Conservation (phyloP, 2,797 vertebrate genomes). For the Paedocypris micromegethes region DNA sequence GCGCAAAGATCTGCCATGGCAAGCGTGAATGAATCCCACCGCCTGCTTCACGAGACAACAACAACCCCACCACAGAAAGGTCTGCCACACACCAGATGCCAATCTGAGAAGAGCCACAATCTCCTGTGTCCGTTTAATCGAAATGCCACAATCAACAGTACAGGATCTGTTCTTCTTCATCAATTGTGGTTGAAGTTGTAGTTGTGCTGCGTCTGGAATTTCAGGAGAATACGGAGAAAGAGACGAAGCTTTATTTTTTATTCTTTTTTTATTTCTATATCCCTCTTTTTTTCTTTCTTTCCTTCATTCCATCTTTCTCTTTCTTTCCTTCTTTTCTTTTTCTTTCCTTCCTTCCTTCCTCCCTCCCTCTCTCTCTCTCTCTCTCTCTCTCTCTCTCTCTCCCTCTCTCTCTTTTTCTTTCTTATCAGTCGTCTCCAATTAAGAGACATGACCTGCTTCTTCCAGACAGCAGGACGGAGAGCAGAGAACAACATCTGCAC, state of each 20-base stretch:
- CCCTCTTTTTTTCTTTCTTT: no score
- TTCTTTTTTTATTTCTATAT: no score
- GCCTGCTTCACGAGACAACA: constrained; percentile 9
- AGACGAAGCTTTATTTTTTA: no score
- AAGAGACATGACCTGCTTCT: constrained; percentile 29
- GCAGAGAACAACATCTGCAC: constrained; percentile 11
- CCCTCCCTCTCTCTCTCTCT: no score
- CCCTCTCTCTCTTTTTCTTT: constrained; percentile 18
- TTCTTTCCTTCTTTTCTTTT: no score
- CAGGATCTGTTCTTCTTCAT: constrained; percentile 11
- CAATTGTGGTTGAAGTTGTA: no score
- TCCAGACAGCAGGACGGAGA: constrained; percentile 16
- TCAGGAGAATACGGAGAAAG: no score
- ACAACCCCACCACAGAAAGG: constrained; percentile 1
- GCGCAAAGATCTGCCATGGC: constrained; percentile 12
- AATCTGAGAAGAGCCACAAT: background rate
- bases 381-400: background rate
- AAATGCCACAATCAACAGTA: constrained; percentile 11
- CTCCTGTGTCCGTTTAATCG: constrained; percentile 14
- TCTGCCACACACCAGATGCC: constrained; percentile 5
- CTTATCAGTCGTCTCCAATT: constrained; percentile 28
- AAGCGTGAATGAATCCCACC: background rate
- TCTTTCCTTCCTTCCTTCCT: no score
- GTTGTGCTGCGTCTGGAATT: no score
- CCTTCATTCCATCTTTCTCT: no score